Evolutionary conservation across 2,113 vertebrate species (phyloP).

Genomic region (Tautogolabrus adspersus): DNA sequence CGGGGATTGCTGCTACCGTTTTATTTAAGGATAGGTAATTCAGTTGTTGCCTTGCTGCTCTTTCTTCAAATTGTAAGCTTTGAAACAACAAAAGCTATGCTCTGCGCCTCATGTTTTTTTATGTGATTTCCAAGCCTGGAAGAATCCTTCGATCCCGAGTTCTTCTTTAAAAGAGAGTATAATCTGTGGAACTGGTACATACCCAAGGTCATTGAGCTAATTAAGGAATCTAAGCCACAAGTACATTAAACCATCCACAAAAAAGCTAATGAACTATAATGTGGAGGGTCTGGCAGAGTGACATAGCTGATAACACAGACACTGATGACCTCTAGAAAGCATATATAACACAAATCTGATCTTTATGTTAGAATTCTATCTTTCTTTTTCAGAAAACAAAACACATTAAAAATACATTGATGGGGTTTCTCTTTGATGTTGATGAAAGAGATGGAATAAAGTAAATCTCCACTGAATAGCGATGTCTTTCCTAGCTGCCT

Average conservation of each 20-base stretch:
- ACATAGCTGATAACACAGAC: neutral
- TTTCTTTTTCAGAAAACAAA: neutral
- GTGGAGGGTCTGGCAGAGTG: neutral
- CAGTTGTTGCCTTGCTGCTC: neutral
- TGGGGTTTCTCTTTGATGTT: slow-evolving; percentile 3
- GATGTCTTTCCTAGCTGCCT: slow-evolving; percentile 13
- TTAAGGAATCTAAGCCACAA: neutral
- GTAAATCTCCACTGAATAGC: slow-evolving; percentile 4
- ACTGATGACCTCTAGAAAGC: too few relatives aligned
- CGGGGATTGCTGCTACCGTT: neutral
- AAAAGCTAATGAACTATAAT: neutral
- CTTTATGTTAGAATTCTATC: neutral
- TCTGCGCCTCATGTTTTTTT: too few relatives aligned
- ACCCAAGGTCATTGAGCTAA: neutral
- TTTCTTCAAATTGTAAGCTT: neutral
- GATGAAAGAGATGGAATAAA: neutral
- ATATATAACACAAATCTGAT: too few relatives aligned
- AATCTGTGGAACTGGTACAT: neutral
- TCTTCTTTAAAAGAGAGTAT: too few relatives aligned
- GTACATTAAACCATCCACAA: neutral
- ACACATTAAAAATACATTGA: neutral
- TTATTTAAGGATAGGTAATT: neutral
- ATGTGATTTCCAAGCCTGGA: too few relatives aligned
- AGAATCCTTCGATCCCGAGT: too few relatives aligned
- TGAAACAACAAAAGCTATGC: too few relatives aligned